Evolutionary conservation across 2,888 invertebrate genomes (phyloP).

Genomic region (Phasia obesa): DNA sequence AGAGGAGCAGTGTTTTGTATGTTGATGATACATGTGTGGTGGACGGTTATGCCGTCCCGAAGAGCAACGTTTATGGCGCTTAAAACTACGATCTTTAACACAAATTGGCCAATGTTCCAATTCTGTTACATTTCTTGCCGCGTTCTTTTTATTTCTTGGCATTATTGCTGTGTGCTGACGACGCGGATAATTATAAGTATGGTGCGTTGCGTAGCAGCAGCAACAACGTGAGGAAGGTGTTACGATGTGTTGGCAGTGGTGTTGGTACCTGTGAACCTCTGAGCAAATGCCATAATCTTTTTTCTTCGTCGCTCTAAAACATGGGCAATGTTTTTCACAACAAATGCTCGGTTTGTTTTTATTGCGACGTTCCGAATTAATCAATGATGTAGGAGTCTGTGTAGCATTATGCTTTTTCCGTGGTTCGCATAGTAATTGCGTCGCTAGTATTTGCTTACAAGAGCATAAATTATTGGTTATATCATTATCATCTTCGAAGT

Average conservation of each 20-base stretch:
- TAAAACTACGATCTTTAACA: slow-evolving; percentile 51
- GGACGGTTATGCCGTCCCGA: slow-evolving; percentile 55
- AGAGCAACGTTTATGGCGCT: slow-evolving; percentile 58
- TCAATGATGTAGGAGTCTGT: slow-evolving; percentile 75
- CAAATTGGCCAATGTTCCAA: slow-evolving; percentile 39
- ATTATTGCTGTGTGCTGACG: slow-evolving; percentile 55
- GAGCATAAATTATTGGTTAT: slow-evolving; percentile 43
- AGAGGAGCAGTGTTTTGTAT: slow-evolving; percentile 60
- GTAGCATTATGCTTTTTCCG: slow-evolving; percentile 80
- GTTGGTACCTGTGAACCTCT: slow-evolving; percentile 48
- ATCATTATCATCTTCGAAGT: slow-evolving; percentile 34
- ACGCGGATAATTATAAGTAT: slow-evolving; percentile 46
- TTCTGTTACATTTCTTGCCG: slow-evolving; percentile 45
- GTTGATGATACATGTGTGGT: slow-evolving; percentile 61
- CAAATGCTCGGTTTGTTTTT: slow-evolving; percentile 37
- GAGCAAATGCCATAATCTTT: slow-evolving; percentile 54
- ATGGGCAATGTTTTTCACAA: slow-evolving; percentile 58
- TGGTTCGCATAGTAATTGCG: slow-evolving; percentile 47
- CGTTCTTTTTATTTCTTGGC: slow-evolving; percentile 33
- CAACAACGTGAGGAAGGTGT: slow-evolving; percentile 53
- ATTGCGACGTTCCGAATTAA: slow-evolving; percentile 63
- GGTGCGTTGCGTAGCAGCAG: slow-evolving; percentile 45
- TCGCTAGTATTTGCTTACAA: slow-evolving; percentile 46
- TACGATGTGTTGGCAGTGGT: slow-evolving; percentile 60
- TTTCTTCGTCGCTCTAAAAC: slow-evolving; percentile 61